Percentiles rank a stretch among this genome's conserved stretches.
phyloP scores from a whole-genome alignment of 2,888 invertebrate species.

The Eustalomyia histrio region DNA sequence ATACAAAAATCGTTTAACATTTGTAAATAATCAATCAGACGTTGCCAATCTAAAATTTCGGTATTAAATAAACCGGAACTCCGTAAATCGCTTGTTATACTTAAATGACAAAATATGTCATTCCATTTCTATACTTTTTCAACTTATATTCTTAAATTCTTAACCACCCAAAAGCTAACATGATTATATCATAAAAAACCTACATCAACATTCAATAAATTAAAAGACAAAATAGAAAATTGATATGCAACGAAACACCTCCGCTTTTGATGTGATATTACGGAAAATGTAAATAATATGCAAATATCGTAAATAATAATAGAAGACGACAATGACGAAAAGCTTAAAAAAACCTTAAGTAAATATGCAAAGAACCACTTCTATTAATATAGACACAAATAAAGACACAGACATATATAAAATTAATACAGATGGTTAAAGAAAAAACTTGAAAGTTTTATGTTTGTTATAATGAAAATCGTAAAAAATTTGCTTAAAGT shows the following conservation, averaged over 20 bases:
- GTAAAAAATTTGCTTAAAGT: constrained; percentile 45
- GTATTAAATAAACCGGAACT: not conserved
- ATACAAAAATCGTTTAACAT: too few relatives aligned
- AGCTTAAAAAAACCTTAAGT: constrained; percentile 15
- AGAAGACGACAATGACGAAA: constrained; percentile 11
- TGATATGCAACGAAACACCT: constrained; percentile 59
- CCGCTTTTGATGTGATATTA: constrained; percentile 54
- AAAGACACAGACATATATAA: not conserved
- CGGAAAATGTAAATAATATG: constrained; percentile 52
- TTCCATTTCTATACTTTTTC: not conserved
- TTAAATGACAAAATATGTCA: not conserved
- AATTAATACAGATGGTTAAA: constrained; percentile 1
- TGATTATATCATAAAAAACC: not conserved
- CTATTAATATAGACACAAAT: not conserved
- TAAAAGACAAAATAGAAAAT: constrained; percentile 28
- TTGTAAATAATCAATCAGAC: too few relatives aligned
- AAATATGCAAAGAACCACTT: constrained; percentile 37
- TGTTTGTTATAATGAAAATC: constrained; percentile 45
- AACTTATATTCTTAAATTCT: not conserved
- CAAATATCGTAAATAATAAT: constrained; percentile 48
- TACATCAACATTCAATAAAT: not conserved
- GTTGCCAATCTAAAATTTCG: too few relatives aligned
- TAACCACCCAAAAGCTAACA: not conserved
- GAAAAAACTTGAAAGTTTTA: constrained; percentile 20
- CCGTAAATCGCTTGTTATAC: not conserved